phyloP scores from a whole-genome alignment of 64 coral and sea anemone species.

The Stylophora pistillata region DNA sequence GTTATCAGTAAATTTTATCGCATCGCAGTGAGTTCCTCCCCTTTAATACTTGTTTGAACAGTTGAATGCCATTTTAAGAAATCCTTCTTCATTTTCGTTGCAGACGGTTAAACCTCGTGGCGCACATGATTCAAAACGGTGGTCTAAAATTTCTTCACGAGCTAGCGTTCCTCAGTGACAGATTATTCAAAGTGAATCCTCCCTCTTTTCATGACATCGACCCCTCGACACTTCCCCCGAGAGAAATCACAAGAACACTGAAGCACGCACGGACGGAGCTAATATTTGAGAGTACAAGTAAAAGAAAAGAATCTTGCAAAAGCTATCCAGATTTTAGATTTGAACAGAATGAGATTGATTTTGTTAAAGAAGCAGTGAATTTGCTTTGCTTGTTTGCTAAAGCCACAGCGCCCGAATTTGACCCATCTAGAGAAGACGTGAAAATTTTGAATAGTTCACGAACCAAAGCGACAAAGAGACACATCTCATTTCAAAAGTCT shows the following conservation, averaged over 20 bases:
- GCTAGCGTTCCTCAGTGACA: conserved; percentile 55
- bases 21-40: no score
- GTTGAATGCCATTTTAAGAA: neutral
- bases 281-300: conserved; percentile 10
- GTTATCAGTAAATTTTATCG: no score
- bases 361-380: conserved; percentile 38
- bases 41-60: no score
- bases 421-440: conserved; percentile 58
- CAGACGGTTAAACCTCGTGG: conserved; percentile 22
- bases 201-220: conserved; percentile 73
- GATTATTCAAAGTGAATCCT: conserved; percentile 70
- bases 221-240: conserved; percentile 75
- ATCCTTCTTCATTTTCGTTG: neutral
- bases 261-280: conserved; percentile 53
- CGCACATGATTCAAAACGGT: conserved; percentile 62
- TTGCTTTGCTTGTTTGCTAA: conserved; percentile 50
- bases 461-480: conserved; percentile 3
- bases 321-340: conserved; percentile 57
- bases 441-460: conserved; percentile 40
- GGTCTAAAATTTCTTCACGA: conserved; percentile 57
- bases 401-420: conserved; percentile 60
- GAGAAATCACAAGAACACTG: conserved; percentile 34
- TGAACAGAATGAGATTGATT: conserved; percentile 60
- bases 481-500: conserved; percentile 70
- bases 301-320: conserved; percentile 7